phyloP scores from a whole-genome alignment of 2,888 invertebrate genomes.

The Caenorhabditis angaria region DNA sequence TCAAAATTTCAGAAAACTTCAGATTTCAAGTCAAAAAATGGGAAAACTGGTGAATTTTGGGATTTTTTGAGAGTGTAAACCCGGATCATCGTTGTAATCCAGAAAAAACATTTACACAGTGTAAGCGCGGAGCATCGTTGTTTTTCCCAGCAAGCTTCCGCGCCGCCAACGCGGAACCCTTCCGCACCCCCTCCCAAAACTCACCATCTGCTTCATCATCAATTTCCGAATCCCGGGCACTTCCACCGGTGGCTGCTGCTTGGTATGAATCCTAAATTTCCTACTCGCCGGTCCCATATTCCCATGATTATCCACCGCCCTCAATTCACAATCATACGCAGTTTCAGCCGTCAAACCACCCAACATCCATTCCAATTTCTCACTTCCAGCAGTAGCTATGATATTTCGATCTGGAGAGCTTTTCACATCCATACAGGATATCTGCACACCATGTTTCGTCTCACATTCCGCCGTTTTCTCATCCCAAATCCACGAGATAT shows the following conservation, averaged over 20 bases:
- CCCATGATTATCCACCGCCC: slow-evolving; percentile 58
- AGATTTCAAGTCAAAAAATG: too few relatives aligned
- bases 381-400: slow-evolving; percentile 47
- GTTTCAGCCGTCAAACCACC: slow-evolving; percentile 51
- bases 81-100: too few relatives aligned
- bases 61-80: too few relatives aligned
- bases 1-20: too few relatives aligned
- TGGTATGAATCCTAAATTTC: slow-evolving; percentile 48
- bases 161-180: too few relatives aligned
- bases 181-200: too few relatives aligned
- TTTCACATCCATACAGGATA: slow-evolving; percentile 16
- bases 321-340: slow-evolving; percentile 55
- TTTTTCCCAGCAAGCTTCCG: too few relatives aligned
- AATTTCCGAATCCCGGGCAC: slow-evolving; percentile 53
- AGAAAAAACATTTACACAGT: too few relatives aligned
- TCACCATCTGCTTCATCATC: slow-evolving; percentile 50
- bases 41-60: too few relatives aligned
- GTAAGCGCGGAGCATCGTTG: too few relatives aligned
- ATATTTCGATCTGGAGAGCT: too few relatives aligned
- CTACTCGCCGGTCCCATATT: slow-evolving; percentile 32
- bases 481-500: slow-evolving; percentile 65
- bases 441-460: slow-evolving; percentile 35
- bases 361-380: slow-evolving; percentile 51
- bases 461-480: slow-evolving; percentile 36
- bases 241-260: slow-evolving; percentile 54